Base-by-base conservation (phyloP, 2,888 invertebrate genomes). In the Cryptocheilus praepositus region DNA sequence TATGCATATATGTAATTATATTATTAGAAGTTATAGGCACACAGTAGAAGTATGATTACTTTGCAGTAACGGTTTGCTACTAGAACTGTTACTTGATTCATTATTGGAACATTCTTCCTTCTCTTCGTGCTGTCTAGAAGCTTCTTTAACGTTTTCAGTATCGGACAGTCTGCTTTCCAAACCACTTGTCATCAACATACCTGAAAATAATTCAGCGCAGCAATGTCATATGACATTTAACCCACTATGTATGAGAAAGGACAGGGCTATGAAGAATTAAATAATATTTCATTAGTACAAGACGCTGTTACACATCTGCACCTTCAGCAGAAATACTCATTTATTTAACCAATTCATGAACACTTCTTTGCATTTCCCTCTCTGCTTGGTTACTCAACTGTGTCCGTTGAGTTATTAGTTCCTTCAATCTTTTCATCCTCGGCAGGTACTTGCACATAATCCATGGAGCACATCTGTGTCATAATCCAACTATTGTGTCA, bases 381-480 rank as follows among this genome's bases (percentile, higher is more conserved):
- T 57, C 89, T 89, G 57, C 75, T 85, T 0, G 87, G 77, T 1
- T 85, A 82, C 0, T 90, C 89, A 52, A 91, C 90, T 63, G 88
- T 85, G 52, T 90, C 92, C 67, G 91, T 92, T 53, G 88, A 86
- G 43, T 90, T 91, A 46, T 88, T 89, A 3, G 91, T 90, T 67
- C 91, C 90, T 70, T 91, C 90, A 0, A 70, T 74, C 36, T 85
- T 85, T 2, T 73, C 90, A 67, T 92, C 91, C 67, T 93, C 92
- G 71, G 92, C 91, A 45, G 95, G 95, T 56, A 95, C 94, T 91
- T 96, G 96, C 55, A 96, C 94, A 87, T 97, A 97, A 88, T 98
- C 97, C 85, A 98, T 92, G 11, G 97, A 97, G 98, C 98, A 98
- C 98, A 98, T 98, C 96, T 97, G 85, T 8, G 78, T 56, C 69